Conservation (phyloP, 2,797 vertebrate genomes). For the Ambastaia sidthimunki region DNA sequence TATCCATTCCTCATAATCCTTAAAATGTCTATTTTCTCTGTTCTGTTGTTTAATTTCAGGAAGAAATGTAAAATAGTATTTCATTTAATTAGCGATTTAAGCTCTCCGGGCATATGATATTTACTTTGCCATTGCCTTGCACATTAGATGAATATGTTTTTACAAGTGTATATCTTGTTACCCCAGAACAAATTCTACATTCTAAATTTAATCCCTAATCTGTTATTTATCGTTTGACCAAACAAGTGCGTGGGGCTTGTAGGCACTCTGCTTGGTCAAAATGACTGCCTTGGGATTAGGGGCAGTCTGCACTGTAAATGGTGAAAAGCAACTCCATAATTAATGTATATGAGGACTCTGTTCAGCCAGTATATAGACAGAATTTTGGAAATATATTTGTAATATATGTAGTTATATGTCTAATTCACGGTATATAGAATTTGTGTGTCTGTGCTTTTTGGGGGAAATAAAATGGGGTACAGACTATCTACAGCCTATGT, state of each 20-base stretch:
- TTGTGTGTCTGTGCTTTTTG: neutral
- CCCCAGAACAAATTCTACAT: constrained; percentile 79
- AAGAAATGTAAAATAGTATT: constrained; percentile 74
- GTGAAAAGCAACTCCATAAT: constrained; percentile 62
- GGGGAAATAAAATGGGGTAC: constrained; percentile 11
- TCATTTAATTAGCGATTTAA: constrained; percentile 80
- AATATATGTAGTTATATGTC: too few relatives aligned
- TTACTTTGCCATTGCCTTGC: constrained; percentile 79
- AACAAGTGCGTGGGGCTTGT: constrained; percentile 82
- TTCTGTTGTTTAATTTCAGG: constrained; percentile 72
- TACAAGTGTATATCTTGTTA: constrained; percentile 81
- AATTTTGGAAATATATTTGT: constrained; percentile 52
- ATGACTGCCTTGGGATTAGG: constrained; percentile 75
- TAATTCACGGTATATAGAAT: constrained; percentile 34
- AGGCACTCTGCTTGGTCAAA: constrained; percentile 80
- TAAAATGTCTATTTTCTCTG: constrained; percentile 62
- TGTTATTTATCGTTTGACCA: constrained; percentile 87
- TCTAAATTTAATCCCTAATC: constrained; percentile 83
- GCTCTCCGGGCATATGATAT: constrained; percentile 78
- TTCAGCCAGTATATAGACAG: constrained; percentile 63
- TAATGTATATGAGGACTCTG: constrained; percentile 72
- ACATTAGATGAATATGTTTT: constrained; percentile 82
- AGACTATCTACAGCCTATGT: too few relatives aligned
- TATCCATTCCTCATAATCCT: constrained; percentile 45
- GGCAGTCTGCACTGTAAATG: constrained; percentile 51